phyloP scores from a whole-genome alignment of 2,113 vertebrate genomes.

The Ptychochromis oligacanthus region DNA sequence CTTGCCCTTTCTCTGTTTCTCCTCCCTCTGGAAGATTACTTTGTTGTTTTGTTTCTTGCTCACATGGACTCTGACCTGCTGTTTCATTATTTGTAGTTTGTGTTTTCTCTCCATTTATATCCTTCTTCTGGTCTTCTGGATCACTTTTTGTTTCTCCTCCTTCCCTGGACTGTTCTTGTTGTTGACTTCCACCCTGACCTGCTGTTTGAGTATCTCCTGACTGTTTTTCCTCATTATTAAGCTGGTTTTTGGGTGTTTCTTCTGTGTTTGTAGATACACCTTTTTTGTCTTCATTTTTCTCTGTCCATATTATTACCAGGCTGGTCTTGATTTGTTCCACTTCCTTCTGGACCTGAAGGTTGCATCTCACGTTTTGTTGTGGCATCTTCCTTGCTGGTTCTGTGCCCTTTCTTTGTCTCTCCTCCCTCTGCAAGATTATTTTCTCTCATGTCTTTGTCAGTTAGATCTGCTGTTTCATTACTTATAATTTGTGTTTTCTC shows the following conservation, averaged over 20 bases:
- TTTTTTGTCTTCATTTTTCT: too few relatives aligned
- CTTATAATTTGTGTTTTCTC: too few relatives aligned
- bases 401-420: too few relatives aligned
- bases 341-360: neutral
- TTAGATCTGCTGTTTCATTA: too few relatives aligned
- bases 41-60: rapidly evolving
- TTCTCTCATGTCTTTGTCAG: too few relatives aligned
- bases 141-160: neutral
- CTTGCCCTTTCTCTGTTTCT: neutral
- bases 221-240: neutral
- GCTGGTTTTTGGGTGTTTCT: too few relatives aligned
- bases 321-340: neutral
- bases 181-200: neutral
- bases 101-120: neutral
- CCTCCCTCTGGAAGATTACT: rapidly evolving
- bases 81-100: neutral
- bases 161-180: neutral
- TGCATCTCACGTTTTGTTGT: too few relatives aligned
- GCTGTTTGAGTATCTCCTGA: neutral
- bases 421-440: too few relatives aligned
- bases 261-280: too few relatives aligned
- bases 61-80: neutral
- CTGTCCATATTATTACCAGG: neutral
- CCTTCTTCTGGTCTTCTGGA: neutral
- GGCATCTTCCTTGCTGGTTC: too few relatives aligned